These are phyloP conservation scores for Amiota communis DNA, from an alignment of 2,888 invertebrate genomes.

Conservation along the genomic window DNA sequence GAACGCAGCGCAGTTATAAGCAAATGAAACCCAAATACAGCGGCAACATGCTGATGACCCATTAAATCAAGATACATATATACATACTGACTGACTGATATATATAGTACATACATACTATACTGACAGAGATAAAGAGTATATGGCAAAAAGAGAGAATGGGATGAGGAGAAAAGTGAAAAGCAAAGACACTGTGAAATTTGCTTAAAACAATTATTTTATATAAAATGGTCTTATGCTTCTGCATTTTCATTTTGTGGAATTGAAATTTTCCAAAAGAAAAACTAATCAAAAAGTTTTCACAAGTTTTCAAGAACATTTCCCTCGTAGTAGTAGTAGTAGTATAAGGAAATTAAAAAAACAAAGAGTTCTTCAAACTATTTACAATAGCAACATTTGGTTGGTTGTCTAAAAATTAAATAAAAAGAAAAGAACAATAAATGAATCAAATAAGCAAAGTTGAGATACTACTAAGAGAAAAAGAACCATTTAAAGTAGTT, in stretches of 20 bases:
- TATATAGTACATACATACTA: not conserved
- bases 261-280: slow-evolving; percentile 8
- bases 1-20: no score
- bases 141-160: no score
- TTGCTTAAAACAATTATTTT: slow-evolving; percentile 3
- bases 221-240: not conserved
- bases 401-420: not conserved
- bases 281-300: slow-evolving; percentile 45
- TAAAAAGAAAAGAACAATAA: not conserved
- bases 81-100: no score
- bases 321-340: no score
- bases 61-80: no score
- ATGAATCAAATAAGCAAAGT: slow-evolving; percentile 6
- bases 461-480: no score
- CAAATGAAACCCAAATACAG: no score
- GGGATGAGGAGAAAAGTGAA: not conserved
- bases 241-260: not conserved
- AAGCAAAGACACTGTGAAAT: no score
- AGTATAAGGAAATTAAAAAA: not conserved
- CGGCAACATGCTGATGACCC: no score
- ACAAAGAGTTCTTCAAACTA: not conserved
- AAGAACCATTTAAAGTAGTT: slow-evolving; percentile 15
- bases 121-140: not conserved
- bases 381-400: not conserved
- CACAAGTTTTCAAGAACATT: slow-evolving; percentile 3